Base-by-base conservation (phyloP, 1,140 invertebrate species). In the Daktulosphaira vitifoliae region DNA sequence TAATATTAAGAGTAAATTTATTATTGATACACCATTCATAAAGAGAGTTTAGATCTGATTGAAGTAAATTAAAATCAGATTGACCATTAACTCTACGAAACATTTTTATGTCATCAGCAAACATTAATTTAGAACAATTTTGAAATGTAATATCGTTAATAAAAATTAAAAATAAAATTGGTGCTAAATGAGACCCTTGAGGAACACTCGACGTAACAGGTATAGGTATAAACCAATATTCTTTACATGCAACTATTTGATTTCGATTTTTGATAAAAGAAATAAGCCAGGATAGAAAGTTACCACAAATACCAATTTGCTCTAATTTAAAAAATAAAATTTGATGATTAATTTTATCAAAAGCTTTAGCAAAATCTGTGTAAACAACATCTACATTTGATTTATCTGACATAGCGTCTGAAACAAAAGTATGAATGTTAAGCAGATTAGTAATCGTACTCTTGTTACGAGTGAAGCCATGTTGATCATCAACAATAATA, bases 61-160 rank as follows among this genome's bases (percentile, higher is more conserved):
- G 8, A 51, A 25, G 13, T 15, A 38, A 9, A n/a, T n/a, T n/a
- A n/a, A n/a, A n/a, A n/a, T n/a, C n/a, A n/a, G n/a, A n/a, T n/a
- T n/a, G n/a, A n/a, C n/a, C n/a, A n/a, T n/a, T n/a, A n/a, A n/a
- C n/a, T n/a, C n/a, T n/a, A n/a, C n/a, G n/a, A n/a, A n/a, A n/a
- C n/a, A 7, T 16, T 22, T 25, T 66, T 2, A 53, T 39, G 20
- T 44, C 50, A 68, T 64, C 73, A 15, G 72, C 72, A 44, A 70
- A 75, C 2, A 73, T 33, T 15, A 73, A 29, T 50, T 26, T 50
- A 16, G 48, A 4, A 33, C 69, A 67, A 5, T 68, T 66, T 29
- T 67, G 68, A 22, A 65, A 7, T n/a, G 51, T 20, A 18, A 72
- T 69, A 64, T 74, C 71, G 69, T 73, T 72, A 16, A 74, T 70